Evolutionary conservation across 2,888 invertebrate genomes (phyloP).

Genomic region (Diarsia rubi): DNA sequence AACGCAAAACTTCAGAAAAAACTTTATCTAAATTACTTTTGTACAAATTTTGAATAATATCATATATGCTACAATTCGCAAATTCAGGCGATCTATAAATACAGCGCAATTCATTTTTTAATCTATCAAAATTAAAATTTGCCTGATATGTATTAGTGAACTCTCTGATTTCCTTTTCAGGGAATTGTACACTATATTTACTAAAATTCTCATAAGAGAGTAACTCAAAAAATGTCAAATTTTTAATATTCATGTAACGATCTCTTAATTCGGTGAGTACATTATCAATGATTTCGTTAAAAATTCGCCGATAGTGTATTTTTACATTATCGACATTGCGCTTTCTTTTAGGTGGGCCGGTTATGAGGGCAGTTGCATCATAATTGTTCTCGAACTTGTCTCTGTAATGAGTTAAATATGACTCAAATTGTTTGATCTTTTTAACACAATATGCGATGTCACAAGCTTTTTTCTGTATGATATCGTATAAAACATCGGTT

Average conservation of each 20-base stretch:
- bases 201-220: too few species aligned
- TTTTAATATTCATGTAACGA: too few species aligned
- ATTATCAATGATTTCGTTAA: too few species aligned
- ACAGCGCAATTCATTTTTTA: too few species aligned
- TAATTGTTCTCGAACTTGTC: background rate
- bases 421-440: background rate
- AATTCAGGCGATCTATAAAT: background rate
- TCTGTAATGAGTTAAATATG: background rate
- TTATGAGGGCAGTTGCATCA: background rate
- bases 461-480: background rate
- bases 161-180: background rate
- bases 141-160: background rate
- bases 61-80: background rate
- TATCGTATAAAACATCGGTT: background rate
- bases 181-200: too few species aligned
- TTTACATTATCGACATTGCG: background rate
- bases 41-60: background rate
- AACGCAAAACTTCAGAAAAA: too few species aligned
- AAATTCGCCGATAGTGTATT: too few species aligned
- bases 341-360: background rate
- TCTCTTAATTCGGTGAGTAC: too few species aligned
- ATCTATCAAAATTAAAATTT: background rate
- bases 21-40: too few species aligned
- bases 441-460: background rate
- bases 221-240: too few species aligned